Conservation (phyloP, 1,140 invertebrate genomes). For the Drosophila varians region DNA sequence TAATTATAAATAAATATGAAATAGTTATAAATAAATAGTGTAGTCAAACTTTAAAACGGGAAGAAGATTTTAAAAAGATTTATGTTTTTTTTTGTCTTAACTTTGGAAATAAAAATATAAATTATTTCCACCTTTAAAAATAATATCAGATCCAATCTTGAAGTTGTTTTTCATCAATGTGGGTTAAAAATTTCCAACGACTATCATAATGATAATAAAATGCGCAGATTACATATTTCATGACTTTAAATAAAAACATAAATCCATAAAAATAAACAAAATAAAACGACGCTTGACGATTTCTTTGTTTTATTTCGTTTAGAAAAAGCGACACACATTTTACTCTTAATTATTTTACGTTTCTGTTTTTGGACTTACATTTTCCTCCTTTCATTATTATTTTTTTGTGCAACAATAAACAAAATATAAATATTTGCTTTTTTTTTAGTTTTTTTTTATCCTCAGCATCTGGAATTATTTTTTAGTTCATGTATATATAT, state of each 20-base stretch:
- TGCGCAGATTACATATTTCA: background rate
- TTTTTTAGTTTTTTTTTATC: slow-evolving; percentile 14
- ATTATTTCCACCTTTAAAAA: too few relatives aligned
- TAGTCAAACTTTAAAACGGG: too few relatives aligned
- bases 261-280: background rate
- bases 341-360: slow-evolving; percentile 24
- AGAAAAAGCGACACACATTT: slow-evolving; percentile 71
- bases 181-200: background rate
- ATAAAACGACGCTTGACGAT: slow-evolving; percentile 12
- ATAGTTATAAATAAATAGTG: too few relatives aligned
- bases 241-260: background rate
- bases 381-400: background rate
- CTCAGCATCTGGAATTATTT: slow-evolving; percentile 13
- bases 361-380: slow-evolving; percentile 25
- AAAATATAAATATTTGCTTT: slow-evolving; percentile 51
- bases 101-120: too few relatives aligned
- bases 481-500: background rate
- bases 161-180: background rate
- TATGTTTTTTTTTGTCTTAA: too few relatives aligned
- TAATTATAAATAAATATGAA: too few relatives aligned
- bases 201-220: background rate
- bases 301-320: slow-evolving; percentile 62
- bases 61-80: too few relatives aligned
- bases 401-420: slow-evolving; percentile 58
- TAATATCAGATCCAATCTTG: too few relatives aligned